phyloP scores from a whole-genome alignment of 2,888 invertebrate genomes.

The Hemicrepidius hirtus region DNA sequence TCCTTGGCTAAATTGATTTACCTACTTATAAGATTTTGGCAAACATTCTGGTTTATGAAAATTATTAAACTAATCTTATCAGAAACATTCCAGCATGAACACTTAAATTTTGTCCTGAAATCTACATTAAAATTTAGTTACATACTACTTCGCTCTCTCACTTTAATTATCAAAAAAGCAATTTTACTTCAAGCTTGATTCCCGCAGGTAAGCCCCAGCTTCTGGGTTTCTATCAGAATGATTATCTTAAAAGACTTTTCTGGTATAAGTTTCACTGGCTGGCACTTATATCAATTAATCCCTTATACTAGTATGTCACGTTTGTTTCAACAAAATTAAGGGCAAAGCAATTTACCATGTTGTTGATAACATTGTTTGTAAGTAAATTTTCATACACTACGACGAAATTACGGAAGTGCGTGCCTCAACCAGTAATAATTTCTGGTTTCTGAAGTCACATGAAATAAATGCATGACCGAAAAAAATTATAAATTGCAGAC shows the following conservation, averaged over 20 bases:
- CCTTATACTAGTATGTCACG: background rate
- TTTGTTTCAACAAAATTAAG: constrained; percentile 1
- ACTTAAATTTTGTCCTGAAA: background rate
- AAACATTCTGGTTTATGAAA: background rate
- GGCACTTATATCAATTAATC: constrained; percentile 13
- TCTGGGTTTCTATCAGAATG: background rate
- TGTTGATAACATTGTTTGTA: constrained; percentile 6
- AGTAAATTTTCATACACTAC: constrained; percentile 3
- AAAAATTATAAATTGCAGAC: background rate
- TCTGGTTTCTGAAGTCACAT: background rate
- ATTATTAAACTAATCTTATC: too few relatives aligned
- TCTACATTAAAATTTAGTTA: background rate
- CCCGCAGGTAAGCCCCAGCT: background rate
- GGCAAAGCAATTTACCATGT: constrained; percentile 16
- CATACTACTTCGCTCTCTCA: background rate
- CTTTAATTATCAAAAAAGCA: background rate
- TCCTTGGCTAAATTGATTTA: too few relatives aligned
- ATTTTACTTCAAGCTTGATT: background rate
- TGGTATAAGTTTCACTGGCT: constrained; percentile 3
- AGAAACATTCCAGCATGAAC: too few relatives aligned
- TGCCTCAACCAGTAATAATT: background rate
- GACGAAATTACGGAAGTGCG: constrained; percentile 5
- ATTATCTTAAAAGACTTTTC: constrained; percentile 29
- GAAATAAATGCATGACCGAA: constrained; percentile 1
- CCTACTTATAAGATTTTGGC: too few relatives aligned